Evolutionary conservation across 2,888 invertebrate genomes (phyloP), one percentile per base, ranked within the genome.

Genomic region (Koerneria pararmatus): DNA sequence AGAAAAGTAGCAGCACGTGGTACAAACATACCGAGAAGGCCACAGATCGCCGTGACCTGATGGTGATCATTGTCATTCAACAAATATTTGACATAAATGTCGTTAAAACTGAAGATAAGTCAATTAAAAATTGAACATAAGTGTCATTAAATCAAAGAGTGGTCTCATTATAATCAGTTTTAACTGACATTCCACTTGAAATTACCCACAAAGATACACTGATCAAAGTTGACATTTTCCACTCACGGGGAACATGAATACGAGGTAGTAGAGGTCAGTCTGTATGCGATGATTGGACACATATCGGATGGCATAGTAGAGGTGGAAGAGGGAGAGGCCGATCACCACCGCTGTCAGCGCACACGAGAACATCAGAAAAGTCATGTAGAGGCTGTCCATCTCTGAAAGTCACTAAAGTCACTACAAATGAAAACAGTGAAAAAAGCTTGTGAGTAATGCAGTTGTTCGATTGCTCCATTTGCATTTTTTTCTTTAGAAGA

Each of bases 191-290:
- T n/a, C n/a, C n/a, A n/a, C n/a, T n/a, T n/a, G n/a, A n/a, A n/a
- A n/a, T n/a, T n/a, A n/a, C 15, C 24, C 11, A 24, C 11, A 67
- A 31, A 29, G 6, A 31, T 62, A 35, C 56, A 63, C 48, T n/a
- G n/a, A n/a, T n/a, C n/a, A n/a, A n/a, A n/a, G n/a, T n/a, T n/a
- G n/a, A n/a, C n/a, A n/a, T n/a, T n/a, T n/a, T 60, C 8, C 24
- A 70, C 74, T 72, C 34, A 80, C 80, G 54, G 81, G 80, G 67
- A 70, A 75, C 78, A 81, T 78, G 56, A 80, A 77, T 5, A 81
- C 75, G 34, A 81, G 64, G 57, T 78, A 78, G 68, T 81, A 81
- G 53, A 81, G 67, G 67, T 81, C 81, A 15, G 75, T 75, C 32
- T 78, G 78, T 35, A 81, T 80, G 46, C 76, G 68, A 46, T 79